phyloP scores from a whole-genome alignment of 2,888 invertebrate genomes.

The Branchellion lobata region DNA sequence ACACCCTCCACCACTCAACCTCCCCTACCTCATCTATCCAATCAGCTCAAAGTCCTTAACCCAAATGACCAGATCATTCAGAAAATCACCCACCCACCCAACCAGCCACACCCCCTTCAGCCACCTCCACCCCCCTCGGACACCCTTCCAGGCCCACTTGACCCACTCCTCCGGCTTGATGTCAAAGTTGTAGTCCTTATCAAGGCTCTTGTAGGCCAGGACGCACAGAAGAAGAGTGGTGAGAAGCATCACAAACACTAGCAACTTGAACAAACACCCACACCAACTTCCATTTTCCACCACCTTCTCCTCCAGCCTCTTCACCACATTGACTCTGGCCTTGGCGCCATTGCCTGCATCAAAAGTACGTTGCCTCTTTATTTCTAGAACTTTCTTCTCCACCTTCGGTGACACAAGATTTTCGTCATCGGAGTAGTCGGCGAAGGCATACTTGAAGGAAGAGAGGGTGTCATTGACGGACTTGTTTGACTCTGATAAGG shows the following conservation, averaged over 20 bases:
- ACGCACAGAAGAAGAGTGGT: neutral
- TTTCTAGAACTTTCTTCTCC: no score
- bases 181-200: neutral
- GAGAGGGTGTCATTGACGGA: neutral
- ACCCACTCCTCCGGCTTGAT: no score
- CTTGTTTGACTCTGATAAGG: neutral
- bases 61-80: neutral
- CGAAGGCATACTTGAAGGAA: neutral
- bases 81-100: neutral
- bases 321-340: no score
- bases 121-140: neutral
- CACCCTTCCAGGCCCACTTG: neutral
- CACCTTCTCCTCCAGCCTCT: neutral
- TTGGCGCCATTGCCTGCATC: no score
- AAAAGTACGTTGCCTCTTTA: no score
- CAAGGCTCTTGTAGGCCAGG: neutral
- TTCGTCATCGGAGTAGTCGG: constrained; percentile 5
- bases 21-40: no score
- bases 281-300: neutral
- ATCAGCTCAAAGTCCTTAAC: no score
- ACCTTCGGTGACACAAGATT: neutral
- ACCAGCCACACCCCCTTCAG: neutral
- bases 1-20: no score
- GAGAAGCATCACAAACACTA: neutral
- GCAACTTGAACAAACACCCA: neutral